Base-by-base conservation (phyloP, 2,888 invertebrate genomes). In the Hydraecia micacea region DNA sequence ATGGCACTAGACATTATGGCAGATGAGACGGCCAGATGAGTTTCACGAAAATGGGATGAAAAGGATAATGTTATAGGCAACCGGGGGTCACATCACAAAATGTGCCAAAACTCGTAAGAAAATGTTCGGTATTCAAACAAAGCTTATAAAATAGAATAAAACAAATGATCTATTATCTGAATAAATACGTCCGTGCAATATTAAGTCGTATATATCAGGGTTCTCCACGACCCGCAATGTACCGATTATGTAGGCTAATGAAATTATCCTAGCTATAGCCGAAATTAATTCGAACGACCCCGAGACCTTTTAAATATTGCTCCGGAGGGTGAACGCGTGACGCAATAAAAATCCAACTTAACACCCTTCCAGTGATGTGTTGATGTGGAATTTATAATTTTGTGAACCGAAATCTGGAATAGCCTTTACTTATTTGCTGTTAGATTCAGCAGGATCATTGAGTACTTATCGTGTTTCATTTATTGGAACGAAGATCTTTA, bases 241-340 rank as follows among this genome's bases (percentile, higher is more conserved):
- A 86, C 89, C 90, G 91, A 91, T 90, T 90, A 90, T 89, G 87
- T 83, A 88, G 87, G 88, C 88, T 95, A 95, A 95, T 95, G 91
- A 92, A 95, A 95, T 95, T 94, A 95, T 94, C 92, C 92, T 91
- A 87, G 93, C 92, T 91, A 93, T 93, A 91, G 91, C 91, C 90
- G 91, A 91, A 94, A 95, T 94, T 95, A 95, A 95, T 94, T 93
- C 89, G 88, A 90, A 91, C 91, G 91, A 88, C 88, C 91, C 90
- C 87, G 88, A 91, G 91, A 90, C 93, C 92, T 93, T 94, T 94
- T 93, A 91, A 91, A 93, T 92, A 92, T 90, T 87, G 90, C 87
- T 88, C 90, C 88, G 84, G 86, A 89, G 91, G 92, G 89, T 81
- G 87, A 86, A 87, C 86, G 90, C 90, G 90, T 90, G 90, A 89